Base-by-base conservation (phyloP, 2,888 invertebrate genomes). In the Parochlus steinenii region DNA sequence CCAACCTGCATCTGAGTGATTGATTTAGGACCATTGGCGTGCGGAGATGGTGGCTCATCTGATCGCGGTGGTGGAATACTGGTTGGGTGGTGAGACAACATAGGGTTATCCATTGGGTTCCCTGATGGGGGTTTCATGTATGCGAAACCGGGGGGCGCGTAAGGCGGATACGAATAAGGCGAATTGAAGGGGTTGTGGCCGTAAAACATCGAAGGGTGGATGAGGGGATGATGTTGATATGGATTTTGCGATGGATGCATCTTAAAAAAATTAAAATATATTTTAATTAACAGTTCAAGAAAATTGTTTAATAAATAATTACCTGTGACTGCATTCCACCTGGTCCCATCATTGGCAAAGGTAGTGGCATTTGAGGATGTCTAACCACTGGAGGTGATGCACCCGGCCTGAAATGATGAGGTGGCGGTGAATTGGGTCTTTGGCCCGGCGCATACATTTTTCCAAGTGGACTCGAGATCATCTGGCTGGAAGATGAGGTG, bases 211-310 rank as follows among this genome's bases (percentile, higher is more conserved):
- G 67, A 70, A 1, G 71, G 67, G 41, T 71, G 69, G 55, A 78
- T 72, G 11, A 75, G 69, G 56, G 70, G 71, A 31, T 71, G 69
- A 47, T 69, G 70, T 3, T 70, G 73, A 41, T 76, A 76, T 29
- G 71, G 71, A 48, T 75, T 77, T 49, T 78, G 79, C 3, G 76
- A 70, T 5, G 80, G 74, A 53, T 79, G 80, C 63, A 80, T 75
- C 10, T n/a, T n/a, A n/a, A n/a, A n/a, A n/a, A n/a, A n/a, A n/a
- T n/a, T n/a, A n/a, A n/a, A n/a, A 72, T 65, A n/a, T n/a, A n/a
- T n/a, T n/a, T n/a, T n/a, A n/a, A n/a, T n/a, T n/a, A n/a, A n/a
- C n/a, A n/a, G 4, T 74, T 72, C 19, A 73, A 74, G 8, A 74
- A 65, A 44, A 74, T 69, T 2, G 74, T 68, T 4, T 73, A 62